Conservation (phyloP, 2,888 invertebrate species). For the Graphium colonna region DNA sequence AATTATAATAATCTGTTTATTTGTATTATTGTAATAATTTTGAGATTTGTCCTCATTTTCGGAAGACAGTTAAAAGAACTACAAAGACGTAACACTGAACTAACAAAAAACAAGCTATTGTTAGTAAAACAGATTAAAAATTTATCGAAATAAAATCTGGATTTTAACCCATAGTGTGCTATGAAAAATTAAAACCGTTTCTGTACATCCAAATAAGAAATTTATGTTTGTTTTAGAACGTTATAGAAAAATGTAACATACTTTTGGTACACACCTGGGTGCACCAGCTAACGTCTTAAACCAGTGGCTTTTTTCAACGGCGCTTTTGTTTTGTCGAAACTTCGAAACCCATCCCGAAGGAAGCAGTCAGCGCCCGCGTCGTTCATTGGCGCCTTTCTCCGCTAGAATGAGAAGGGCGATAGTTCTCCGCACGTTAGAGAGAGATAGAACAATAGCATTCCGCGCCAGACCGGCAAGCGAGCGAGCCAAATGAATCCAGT, state of each 20-base stretch:
- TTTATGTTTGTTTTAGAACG: neutral
- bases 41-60: too few species aligned
- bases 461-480: conserved; percentile 54
- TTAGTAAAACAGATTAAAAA: too few species aligned
- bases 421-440: conserved; percentile 36
- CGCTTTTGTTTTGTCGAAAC: conserved; percentile 72
- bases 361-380: conserved; percentile 72
- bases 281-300: conserved; percentile 53
- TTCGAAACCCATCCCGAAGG: conserved; percentile 67
- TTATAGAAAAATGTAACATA: conserved; percentile 51
- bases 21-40: too few species aligned
- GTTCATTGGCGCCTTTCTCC: conserved; percentile 74
- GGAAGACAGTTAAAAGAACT: too few species aligned
- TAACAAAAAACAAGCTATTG: neutral
- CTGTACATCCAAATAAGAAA: neutral
- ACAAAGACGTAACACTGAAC: neutral
- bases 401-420: conserved; percentile 45
- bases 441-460: conserved; percentile 65
- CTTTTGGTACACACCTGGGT: conserved; percentile 61
- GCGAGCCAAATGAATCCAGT: conserved; percentile 65
- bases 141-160: too few species aligned
- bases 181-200: too few species aligned
- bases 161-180: too few species aligned
- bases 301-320: conserved; percentile 71
- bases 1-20: too few species aligned